Evolutionary conservation across 1,140 invertebrate species (phyloP).

Genomic region (Drosophila littoralis): DNA sequence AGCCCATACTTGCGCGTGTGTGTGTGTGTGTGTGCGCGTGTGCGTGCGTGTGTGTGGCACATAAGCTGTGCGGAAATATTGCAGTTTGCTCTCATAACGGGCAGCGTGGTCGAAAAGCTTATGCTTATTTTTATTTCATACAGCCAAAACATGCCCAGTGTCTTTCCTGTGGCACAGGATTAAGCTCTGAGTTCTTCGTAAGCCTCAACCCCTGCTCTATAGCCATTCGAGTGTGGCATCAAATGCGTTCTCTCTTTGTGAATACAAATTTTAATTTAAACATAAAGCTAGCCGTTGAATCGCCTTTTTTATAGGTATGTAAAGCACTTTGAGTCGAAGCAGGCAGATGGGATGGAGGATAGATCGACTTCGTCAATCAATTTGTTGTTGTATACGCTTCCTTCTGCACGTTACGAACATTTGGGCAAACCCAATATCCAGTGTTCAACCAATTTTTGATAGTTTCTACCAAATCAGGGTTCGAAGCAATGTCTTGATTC

Average conservation of each 20-base stretch:
- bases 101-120: slow-evolving; percentile 57
- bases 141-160: slow-evolving; percentile 34
- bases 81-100: slow-evolving; percentile 68
- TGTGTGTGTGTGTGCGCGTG: slow-evolving; percentile 13
- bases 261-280: not conserved
- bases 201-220: not conserved
- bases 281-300: not conserved
- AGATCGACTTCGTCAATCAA: too few species aligned
- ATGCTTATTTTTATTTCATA: slow-evolving; percentile 60
- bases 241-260: not conserved
- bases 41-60: slow-evolving; percentile 42
- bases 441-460: too few species aligned
- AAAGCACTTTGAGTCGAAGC: too few species aligned
- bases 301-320: not conserved
- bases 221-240: not conserved
- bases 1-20: not conserved
- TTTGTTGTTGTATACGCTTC: too few species aligned
- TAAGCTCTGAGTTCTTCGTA: slow-evolving; percentile 10
- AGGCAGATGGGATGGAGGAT: too few species aligned
- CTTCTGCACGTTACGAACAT: too few species aligned
- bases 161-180: slow-evolving; percentile 13
- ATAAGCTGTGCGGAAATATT: slow-evolving; percentile 81
- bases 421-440: too few species aligned
- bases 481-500: too few species aligned
- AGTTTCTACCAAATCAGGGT: too few species aligned